These are phyloP conservation scores for Sebastolobus alascanus DNA, from an alignment of 2,797 vertebrate genomes.

Conservation along the genomic window DNA sequence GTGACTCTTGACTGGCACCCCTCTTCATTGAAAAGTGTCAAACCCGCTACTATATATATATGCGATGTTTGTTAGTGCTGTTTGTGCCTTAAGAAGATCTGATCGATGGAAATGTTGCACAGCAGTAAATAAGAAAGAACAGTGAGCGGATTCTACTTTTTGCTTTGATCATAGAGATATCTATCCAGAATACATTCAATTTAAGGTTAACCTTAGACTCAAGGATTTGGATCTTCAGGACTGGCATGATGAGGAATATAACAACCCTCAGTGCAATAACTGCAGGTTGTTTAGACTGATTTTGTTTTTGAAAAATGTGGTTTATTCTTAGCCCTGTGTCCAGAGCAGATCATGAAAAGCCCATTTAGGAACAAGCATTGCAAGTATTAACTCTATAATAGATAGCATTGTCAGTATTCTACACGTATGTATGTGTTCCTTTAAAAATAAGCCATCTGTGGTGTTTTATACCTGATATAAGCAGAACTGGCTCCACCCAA, in stretches of 20 bases:
- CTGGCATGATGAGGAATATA: background rate
- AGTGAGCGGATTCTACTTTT: too few relatives aligned
- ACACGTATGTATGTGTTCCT: background rate
- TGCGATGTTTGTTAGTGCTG: background rate
- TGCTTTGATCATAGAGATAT: background rate
- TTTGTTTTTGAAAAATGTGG: background rate
- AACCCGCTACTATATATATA: too few relatives aligned
- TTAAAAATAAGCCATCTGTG: background rate
- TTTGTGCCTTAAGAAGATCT: background rate
- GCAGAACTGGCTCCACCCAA: conserved; percentile 92
- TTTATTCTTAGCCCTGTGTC: background rate
- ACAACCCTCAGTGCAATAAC: background rate
- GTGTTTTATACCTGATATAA: conserved; percentile 90
- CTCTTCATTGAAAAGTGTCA: too few relatives aligned
- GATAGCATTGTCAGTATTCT: background rate
- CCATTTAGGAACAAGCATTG: background rate
- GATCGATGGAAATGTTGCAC: background rate
- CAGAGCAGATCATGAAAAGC: background rate
- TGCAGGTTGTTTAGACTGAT: background rate
- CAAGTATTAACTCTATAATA: background rate
- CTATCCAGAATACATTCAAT: background rate
- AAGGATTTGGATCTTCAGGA: background rate
- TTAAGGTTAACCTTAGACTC: background rate
- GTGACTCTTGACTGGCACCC: too few relatives aligned
- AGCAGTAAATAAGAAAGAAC: background rate